phyloP scores from a whole-genome alignment of 1,140 invertebrate species.

The Chironomus striatipennis region DNA sequence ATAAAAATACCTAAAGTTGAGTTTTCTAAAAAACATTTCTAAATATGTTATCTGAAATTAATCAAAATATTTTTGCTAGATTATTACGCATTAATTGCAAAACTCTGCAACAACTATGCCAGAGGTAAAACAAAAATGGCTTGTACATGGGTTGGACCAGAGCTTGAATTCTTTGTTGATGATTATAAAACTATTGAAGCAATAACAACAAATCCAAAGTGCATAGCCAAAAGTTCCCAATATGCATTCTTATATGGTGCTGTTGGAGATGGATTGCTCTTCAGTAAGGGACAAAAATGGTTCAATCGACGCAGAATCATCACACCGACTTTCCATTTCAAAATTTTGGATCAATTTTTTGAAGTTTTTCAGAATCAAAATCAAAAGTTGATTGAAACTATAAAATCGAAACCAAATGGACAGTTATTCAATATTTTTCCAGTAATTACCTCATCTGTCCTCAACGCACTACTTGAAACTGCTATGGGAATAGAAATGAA shows the following conservation, averaged over 20 bases:
- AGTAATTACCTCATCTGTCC: background rate
- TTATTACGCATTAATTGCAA: no score
- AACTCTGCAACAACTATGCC: no score
- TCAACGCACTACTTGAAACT: background rate
- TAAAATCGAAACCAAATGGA: conserved; percentile 33
- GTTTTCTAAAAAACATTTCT: no score
- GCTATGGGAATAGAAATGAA: background rate
- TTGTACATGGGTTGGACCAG: no score
- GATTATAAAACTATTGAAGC: background rate
- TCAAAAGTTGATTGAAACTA: conserved; percentile 50
- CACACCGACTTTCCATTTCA: conserved; percentile 70
- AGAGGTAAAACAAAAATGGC: no score
- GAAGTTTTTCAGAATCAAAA: conserved; percentile 43
- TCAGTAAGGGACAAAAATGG: conserved; percentile 47
- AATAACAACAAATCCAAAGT: background rate
- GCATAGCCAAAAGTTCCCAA: conserved; percentile 16
- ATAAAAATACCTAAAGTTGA: no score
- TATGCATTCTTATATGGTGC: background rate
- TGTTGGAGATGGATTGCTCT: background rate
- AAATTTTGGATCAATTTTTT: conserved; percentile 60
- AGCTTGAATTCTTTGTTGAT: background rate
- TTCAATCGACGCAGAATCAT: conserved; percentile 54
- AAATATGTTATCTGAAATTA: no score
- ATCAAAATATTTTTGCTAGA: no score
- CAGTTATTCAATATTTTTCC: background rate